Percentiles rank a stretch among this genome's conserved stretches.
These are phyloP conservation scores for Drosophila differens DNA, from an alignment of 2,888 invertebrate genomes.

Conservation along the genomic window DNA sequence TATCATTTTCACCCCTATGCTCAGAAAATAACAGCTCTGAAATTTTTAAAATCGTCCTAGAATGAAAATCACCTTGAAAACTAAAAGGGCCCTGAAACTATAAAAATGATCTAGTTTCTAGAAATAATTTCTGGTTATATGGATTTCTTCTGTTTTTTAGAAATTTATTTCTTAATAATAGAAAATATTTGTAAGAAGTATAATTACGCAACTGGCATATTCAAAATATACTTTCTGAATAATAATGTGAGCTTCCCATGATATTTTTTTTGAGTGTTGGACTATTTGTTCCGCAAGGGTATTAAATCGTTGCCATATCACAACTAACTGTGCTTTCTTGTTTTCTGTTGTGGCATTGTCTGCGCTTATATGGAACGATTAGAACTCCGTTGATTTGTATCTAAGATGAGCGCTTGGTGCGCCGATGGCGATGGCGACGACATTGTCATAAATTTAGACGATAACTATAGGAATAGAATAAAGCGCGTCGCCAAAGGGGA, in stretches of 20 bases:
- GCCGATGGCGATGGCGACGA: conserved; percentile 3
- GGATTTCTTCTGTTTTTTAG: not conserved
- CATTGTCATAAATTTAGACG: conserved; percentile 65
- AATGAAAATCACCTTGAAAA: no score
- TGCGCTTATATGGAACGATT: conserved; percentile 56
- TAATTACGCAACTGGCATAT: not conserved
- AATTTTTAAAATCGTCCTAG: no score
- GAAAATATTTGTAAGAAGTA: not conserved
- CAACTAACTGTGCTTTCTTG: conserved; percentile 5
- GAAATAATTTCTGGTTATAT: not conserved
- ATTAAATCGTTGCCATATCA: not conserved
- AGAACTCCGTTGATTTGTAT: conserved; percentile 61
- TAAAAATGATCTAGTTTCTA: not conserved
- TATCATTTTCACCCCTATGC: no score
- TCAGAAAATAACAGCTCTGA: no score
- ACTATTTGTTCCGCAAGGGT: not conserved
- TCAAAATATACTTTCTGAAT: not conserved
- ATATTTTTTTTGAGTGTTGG: not conserved
- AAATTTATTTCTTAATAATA: not conserved
- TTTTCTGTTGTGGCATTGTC: conserved; percentile 18
- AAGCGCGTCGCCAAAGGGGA: conserved; percentile 39
- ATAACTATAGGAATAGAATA: conserved; percentile 79
- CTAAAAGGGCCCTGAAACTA: no score
- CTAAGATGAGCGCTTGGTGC: conserved; percentile 61
- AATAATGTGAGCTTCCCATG: not conserved